Conservation (phyloP, 2,888 invertebrate species). For the Theretra japonica region DNA sequence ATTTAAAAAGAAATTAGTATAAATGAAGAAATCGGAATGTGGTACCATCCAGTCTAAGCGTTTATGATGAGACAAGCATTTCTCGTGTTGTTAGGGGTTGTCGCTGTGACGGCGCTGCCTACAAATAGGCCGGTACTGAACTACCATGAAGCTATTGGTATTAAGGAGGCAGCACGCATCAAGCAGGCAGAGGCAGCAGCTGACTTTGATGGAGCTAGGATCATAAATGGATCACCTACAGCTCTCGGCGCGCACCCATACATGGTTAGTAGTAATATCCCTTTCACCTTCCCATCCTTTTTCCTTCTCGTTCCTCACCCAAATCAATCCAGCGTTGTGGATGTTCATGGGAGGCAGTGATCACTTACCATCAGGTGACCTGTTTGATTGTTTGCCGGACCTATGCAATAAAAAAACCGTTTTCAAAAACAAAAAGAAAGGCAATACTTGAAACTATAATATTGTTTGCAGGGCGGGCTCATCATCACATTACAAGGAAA, state of each 20-base stretch:
- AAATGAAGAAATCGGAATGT: not conserved
- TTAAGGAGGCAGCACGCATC: constrained; percentile 51
- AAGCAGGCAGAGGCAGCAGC: constrained; percentile 42
- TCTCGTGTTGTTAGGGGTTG: not conserved
- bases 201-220: constrained; percentile 49
- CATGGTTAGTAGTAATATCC: not conserved
- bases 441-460: too few relatives aligned
- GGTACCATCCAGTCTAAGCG: not conserved
- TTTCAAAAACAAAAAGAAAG: too few relatives aligned
- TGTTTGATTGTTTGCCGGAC: too few relatives aligned
- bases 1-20: not conserved
- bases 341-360: too few relatives aligned
- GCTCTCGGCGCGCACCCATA: constrained; percentile 36
- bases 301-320: too few relatives aligned
- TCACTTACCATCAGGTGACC: too few relatives aligned
- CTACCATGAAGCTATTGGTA: constrained; percentile 56
- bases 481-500: constrained; percentile 39
- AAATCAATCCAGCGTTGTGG: too few relatives aligned
- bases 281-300: too few relatives aligned
- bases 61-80: not conserved
- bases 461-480: constrained; percentile 41
- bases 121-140: not conserved
- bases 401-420: too few relatives aligned
- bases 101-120: not conserved
- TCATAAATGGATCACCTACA: constrained; percentile 50